Base-by-base conservation (phyloP, 2,113 vertebrate species). In the Epinephelus fuscoguttatus region DNA sequence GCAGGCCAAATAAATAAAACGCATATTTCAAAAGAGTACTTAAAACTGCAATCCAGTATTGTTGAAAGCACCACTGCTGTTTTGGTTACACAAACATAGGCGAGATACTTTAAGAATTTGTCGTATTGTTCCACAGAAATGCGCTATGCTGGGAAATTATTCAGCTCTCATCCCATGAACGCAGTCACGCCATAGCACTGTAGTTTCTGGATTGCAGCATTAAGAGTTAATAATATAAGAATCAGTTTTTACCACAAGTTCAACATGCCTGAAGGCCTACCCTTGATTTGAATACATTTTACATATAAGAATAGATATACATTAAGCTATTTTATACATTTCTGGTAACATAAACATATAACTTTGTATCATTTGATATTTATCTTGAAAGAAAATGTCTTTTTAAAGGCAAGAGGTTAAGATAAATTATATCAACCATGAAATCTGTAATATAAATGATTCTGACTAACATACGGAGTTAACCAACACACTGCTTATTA, bases 231-330 rank as follows among this genome's bases (percentile, higher is more conserved):
- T 72, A 75, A 50, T 72, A 87, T 89, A 87, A 88, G 73, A 84
- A 69, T 87, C 57, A 10, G 17, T 84, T 82, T 88, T 81, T 71
- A 86, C 84, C 85, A 90, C 89, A 88, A 82, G 84, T 88, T 91
- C 52, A 90, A 82, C 91, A 90, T 93, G 89, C 91, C 93, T 86
- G 84, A 88, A 83, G 87, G 91, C 91, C 90, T 90, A 92, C 84
- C 86, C 85, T 91, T 89, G 85, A 93, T 91, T 89, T 71, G 56
- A 91, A 85, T 93, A 93, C 86, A 90, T 87, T 87, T 88, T 87
- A 92, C 89, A 93, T 91, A 92, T 83, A 92, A 94, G 87, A 92
- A 93, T 94, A 93, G 74, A 89, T 93, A 91, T 92, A 92, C 91
- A 91, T 87, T 87, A 87, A 91, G 91, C 78, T 90, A 88, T 92